phyloP scores from a whole-genome alignment of 23 tunicate genomes.

The Styela plicata region DNA sequence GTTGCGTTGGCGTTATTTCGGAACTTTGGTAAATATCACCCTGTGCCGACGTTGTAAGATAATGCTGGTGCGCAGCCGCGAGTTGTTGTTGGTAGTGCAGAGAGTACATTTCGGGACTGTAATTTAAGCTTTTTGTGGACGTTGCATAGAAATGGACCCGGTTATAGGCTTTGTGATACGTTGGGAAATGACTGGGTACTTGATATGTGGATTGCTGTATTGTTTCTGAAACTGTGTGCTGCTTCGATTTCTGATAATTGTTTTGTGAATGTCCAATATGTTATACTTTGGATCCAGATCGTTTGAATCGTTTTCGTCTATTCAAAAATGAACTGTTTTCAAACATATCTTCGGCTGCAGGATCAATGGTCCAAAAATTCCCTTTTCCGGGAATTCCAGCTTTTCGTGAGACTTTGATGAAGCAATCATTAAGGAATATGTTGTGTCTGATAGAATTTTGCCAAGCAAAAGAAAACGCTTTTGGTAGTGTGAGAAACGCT shows the following conservation, averaged over 20 bases:
- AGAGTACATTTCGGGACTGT: no score
- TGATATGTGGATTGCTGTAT: no score
- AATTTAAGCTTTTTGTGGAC: no score
- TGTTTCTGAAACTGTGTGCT: no score
- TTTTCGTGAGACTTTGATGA: conserved; percentile 6
- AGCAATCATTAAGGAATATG: not conserved
- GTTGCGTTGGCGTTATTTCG: no score
- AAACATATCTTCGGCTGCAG: conserved; percentile 18
- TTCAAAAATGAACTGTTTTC: conserved; percentile 10
- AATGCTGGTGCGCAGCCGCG: not conserved
- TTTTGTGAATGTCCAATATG: not conserved
- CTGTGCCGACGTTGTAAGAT: not conserved
- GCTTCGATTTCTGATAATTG: not conserved
- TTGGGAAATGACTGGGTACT: no score
- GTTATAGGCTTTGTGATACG: no score
- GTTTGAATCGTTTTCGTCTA: conserved; percentile 9
- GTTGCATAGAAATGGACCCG: no score
- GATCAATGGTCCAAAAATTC: conserved; percentile 14
- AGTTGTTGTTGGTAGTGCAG: not conserved
- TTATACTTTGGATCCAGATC: not conserved
- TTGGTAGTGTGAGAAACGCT: conserved; percentile 1
- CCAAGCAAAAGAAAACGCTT: conserved; percentile 15
- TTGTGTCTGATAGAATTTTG: conserved; percentile 15
- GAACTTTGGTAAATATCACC: not conserved
- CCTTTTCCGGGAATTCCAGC: conserved; percentile 2